A percentile compares a stretch with the other conserved stretches of the same genome.
phyloP scores from a whole-genome alignment of 1,140 invertebrate genomes.

The Tetramorium simillimum region DNA sequence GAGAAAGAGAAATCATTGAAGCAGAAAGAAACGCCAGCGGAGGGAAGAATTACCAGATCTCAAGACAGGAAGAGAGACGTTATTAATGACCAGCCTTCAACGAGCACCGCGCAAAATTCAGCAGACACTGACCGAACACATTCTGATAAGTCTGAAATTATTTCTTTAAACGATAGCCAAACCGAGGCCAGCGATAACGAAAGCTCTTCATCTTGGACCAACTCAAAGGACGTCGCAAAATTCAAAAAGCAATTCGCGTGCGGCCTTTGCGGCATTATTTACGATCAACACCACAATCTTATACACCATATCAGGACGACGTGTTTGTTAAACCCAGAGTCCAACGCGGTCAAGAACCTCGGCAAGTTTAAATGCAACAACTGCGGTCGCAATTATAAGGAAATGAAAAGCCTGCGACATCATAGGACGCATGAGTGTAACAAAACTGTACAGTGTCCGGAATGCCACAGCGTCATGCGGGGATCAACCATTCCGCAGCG shows the following conservation, averaged over 20 bases:
- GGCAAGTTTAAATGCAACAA: slow-evolving; percentile 46
- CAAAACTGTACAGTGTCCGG: neutral
- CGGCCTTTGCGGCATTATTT: neutral
- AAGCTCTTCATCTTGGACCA: slow-evolving; percentile 5
- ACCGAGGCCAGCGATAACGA: neutral
- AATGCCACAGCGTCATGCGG: neutral
- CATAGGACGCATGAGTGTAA: slow-evolving; percentile 69
- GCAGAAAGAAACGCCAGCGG: too few relatives aligned
- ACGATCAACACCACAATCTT: neutral
- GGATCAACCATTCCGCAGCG: neutral
- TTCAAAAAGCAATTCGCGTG: neutral
- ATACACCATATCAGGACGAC: slow-evolving; percentile 21
- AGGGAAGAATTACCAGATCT: neutral
- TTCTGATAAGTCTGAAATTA: too few relatives aligned
- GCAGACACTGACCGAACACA: too few relatives aligned
- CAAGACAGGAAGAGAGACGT: neutral
- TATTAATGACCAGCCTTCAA: neutral
- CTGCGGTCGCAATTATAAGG: slow-evolving; percentile 61
- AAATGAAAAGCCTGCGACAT: slow-evolving; percentile 53
- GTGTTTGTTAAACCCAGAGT: slow-evolving; percentile 29
- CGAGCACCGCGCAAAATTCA: neutral
- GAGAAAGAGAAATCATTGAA: neutral
- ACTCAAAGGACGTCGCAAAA: neutral
- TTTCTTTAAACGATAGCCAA: neutral
- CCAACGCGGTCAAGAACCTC: neutral